Evolutionary conservation across 2,797 vertebrate species (phyloP), one percentile per base, ranked within the genome.

Genomic region (Sardinella longiceps): DNA sequence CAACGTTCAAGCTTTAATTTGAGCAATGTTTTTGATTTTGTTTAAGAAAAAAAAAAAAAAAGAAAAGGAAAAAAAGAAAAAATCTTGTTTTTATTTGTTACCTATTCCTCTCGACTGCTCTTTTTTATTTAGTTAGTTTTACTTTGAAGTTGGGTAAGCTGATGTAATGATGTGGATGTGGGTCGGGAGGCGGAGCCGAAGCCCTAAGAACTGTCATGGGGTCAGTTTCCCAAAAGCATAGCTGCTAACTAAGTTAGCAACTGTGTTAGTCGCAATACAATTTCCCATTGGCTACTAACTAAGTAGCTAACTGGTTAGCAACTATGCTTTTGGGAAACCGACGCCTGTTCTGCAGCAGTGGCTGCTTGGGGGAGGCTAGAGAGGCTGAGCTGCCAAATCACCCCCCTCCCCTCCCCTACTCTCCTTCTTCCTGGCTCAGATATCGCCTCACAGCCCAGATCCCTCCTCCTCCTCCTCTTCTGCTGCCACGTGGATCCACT

Each of bases 401-500:
- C n/a, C n/a, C n/a, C n/a, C n/a, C n/a, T n/a, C n/a, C n/a, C n/a
- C n/a, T n/a, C n/a, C n/a, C n/a, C n/a, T n/a, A 77, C 63, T 5
- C 20, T 18, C 37, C 20, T 37, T 77, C 33, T 77, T 77, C 70
- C 70, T 43, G 70, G 70, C 18, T 77, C 7, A 39, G 37, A 77
- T 20, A 2, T 5, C 39, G 10, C 37, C 33, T 43, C 70, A 20
- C 33, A 43, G 70, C 70, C 18, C 39, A 77, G 6, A 77, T 77
- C 37, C 70, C 70, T 60, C 56, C 56, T 25, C 30, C 33, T 74
- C 14, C 18, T 77, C 70, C 20, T 74, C 66, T 5, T 33, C 33
- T 30, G 43, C 37, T 77, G 70, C 70, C 70, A 77, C 70, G 70
- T 77, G 70, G 70, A 77, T 77, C 70, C 70, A 43, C 70, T 23